Evolutionary conservation across 2,888 invertebrate genomes (phyloP).

Genomic region (Heliconius cydno): DNA sequence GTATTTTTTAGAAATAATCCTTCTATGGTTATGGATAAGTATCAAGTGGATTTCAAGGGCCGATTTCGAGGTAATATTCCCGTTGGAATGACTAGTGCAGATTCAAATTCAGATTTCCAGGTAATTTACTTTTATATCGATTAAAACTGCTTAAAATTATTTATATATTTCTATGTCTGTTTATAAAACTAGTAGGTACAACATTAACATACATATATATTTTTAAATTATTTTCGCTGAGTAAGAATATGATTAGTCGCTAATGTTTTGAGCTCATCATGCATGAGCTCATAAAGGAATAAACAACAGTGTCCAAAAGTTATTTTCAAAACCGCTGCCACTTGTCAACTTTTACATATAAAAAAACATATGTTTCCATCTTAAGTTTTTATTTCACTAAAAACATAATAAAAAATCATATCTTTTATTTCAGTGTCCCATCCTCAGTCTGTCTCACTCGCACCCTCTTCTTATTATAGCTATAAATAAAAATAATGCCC

Average conservation of each 20-base stretch:
- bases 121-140: conserved; percentile 32
- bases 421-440: background rate
- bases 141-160: no score
- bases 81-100: background rate
- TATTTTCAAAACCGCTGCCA: no score
- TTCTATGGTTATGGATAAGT: conserved; percentile 52
- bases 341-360: no score
- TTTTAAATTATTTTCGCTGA: no score
- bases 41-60: conserved; percentile 63
- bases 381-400: background rate
- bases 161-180: no score
- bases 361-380: no score
- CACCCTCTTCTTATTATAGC: conserved; percentile 26
- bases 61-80: conserved; percentile 57
- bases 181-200: no score
- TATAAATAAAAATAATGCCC: conserved; percentile 12
- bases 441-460: conserved; percentile 16
- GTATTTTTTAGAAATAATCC: conserved; percentile 57
- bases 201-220: no score
- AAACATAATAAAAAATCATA: background rate
- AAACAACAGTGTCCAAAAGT: no score
- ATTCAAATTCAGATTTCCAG: conserved; percentile 19
- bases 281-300: no score
- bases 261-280: no score
- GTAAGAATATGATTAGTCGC: no score